phyloP scores from a whole-genome alignment of 2,113 vertebrate genomes.

The Pachycephala philippinensis region DNA sequence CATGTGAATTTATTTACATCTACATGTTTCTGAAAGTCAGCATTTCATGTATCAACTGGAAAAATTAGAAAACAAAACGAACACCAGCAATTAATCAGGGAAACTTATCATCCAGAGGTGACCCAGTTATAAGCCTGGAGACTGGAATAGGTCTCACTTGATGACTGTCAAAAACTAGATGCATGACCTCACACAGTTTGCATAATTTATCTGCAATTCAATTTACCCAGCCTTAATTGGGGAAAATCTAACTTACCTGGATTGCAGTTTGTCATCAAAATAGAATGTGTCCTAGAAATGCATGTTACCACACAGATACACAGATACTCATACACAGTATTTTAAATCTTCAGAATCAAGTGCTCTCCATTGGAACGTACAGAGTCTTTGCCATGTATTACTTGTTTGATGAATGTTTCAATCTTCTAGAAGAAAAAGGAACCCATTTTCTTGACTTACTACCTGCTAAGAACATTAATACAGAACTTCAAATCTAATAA shows the following conservation, averaged over 20 bases:
- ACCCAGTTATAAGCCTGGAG: neutral
- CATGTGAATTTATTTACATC: neutral
- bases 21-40: neutral
- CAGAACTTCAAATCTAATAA: neutral
- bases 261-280: neutral
- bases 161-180: neutral
- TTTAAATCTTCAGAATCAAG: constrained; percentile 9
- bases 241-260: constrained; percentile 48
- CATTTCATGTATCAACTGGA: neutral
- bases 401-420: neutral
- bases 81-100: neutral
- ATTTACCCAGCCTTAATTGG: neutral
- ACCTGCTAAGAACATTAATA: constrained; percentile 9
- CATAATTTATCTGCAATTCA: neutral
- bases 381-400: neutral
- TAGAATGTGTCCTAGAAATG: neutral
- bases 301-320: neutral
- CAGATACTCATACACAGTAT: neutral
- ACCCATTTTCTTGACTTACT: constrained; percentile 35
- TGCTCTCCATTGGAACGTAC: neutral
- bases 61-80: neutral
- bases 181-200: neutral
- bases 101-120: neutral
- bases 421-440: constrained; percentile 18
- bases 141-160: neutral